Base-by-base conservation (phyloP, 2,113 vertebrate genomes). In the Cyprinodon tularosa region DNA sequence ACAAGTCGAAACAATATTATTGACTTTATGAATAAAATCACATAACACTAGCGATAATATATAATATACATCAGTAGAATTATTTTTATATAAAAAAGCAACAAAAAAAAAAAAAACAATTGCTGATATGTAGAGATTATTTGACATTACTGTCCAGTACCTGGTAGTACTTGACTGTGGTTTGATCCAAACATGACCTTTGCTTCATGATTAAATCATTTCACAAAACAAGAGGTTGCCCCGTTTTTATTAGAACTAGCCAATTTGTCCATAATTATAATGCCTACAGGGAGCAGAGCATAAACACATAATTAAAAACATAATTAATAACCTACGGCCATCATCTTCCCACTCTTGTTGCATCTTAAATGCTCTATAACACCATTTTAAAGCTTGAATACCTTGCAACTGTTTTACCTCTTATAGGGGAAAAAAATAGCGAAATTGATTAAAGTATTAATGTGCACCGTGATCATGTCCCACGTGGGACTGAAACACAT, bases 251-350 rank as follows among this genome's bases (percentile, higher is more conserved):
- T 78, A 83, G 72, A 87, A 60, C 76, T 74, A 84, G 69, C 90
- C 90, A 73, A 89, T 81, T 81, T 92, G 91, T 78, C 86, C 88
- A 77, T 86, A 87, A 77, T 87, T 83, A 75, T 87, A 92, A 38
- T 83, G 81, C 80, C 89, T 91, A 66, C 60, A 59, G 80, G 75
- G 78, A 74, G 47, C 80, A 80, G 39, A 81, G 45, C 47, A 78
- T 64, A 81, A 86, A 86, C 77, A 87, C 63, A 72, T 83, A 80
- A 89, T 89, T 85, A 87, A 80, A 85, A 86, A 71, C 62, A 80
- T 89, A 78, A 88, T 85, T 77, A 88, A 85, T 85, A 76, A 84
- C 81, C 78, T 67, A 63, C 48, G 17, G 81, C 81, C 74, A 80
- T 85, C 37, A 73, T 77, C 72, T 69, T 85, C 71, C 73, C 53